Percentiles rank a stretch among this genome's conserved stretches.
Conservation (phyloP, 2,888 invertebrate genomes). For the Drosophila neotestacea region DNA sequence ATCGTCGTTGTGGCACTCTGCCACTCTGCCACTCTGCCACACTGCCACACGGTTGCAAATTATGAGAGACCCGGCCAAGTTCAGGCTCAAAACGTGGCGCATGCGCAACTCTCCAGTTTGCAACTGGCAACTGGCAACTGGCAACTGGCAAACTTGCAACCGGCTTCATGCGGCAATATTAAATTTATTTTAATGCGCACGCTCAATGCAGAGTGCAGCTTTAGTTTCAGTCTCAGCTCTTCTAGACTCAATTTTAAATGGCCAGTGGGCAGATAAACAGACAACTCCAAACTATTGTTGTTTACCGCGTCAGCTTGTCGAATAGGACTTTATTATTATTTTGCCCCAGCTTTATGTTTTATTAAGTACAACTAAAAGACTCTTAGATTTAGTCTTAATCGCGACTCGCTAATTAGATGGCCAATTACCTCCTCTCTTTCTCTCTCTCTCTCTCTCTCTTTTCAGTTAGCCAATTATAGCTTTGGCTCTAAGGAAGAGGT, state of each 20-base stretch:
- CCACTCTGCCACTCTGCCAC: conserved; percentile 34
- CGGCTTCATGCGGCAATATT: conserved; percentile 70
- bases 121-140: conserved; percentile 12
- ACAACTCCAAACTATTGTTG: conserved; percentile 27
- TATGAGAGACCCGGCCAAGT: conserved; percentile 76
- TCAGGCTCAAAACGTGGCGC: conserved; percentile 69
- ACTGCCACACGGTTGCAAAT: conserved; percentile 65
- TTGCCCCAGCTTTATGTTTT: conserved; percentile 31
- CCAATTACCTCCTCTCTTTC: background rate
- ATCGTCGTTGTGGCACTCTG: conserved; percentile 27
- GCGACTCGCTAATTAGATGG: conserved; percentile 30
- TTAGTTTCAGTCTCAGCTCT: conserved; percentile 14
- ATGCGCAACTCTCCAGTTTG: conserved; percentile 44
- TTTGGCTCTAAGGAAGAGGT: conserved; percentile 15
- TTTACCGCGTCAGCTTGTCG: conserved; percentile 35
- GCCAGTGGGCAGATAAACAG: conserved; percentile 47
- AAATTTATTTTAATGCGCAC: conserved; percentile 76
- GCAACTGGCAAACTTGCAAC: conserved; percentile 37
- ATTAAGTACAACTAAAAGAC: conserved; percentile 29
- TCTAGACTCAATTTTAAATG: conserved; percentile 35
- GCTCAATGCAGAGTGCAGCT: conserved; percentile 17
- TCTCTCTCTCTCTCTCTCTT: background rate
- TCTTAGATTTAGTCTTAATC: background rate
- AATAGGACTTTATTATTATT: conserved; percentile 28
- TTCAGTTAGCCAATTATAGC: background rate